phyloP scores from a whole-genome alignment of 1,140 invertebrate species.

The Macrosteles quadrilineatus region DNA sequence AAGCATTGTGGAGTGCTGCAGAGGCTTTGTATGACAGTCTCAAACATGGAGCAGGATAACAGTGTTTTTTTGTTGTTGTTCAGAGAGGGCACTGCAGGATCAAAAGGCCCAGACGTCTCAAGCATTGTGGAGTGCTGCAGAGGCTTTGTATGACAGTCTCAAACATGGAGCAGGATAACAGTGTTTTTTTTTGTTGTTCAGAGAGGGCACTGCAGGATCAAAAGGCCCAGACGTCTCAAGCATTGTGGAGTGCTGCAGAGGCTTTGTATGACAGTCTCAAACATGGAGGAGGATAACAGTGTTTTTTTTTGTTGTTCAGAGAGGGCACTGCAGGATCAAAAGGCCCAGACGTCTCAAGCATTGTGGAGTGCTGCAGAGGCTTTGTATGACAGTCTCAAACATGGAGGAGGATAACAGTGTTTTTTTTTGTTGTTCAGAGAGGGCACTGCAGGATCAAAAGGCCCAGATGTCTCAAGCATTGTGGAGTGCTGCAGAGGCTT shows the following conservation, averaged over 20 bases:
- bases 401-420: no score
- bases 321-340: slow-evolving; percentile 35
- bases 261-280: slow-evolving; percentile 73
- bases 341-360: slow-evolving; percentile 66
- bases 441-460: slow-evolving; percentile 33
- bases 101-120: slow-evolving; percentile 59
- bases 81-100: slow-evolving; percentile 37
- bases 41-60: no score
- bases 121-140: slow-evolving; percentile 90
- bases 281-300: no score
- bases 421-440: no score
- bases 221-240: slow-evolving; percentile 63
- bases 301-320: no score
- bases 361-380: slow-evolving; percentile 91
- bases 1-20: slow-evolving; percentile 90
- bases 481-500: slow-evolving; percentile 87
- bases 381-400: slow-evolving; percentile 71
- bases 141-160: slow-evolving; percentile 76
- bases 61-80: no score
- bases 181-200: no score
- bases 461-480: slow-evolving; percentile 72
- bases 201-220: slow-evolving; percentile 36
- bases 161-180: no score
- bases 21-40: slow-evolving; percentile 78
- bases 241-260: slow-evolving; percentile 90